Evolutionary conservation across 2,797 vertebrate genomes (phyloP).

Genomic region (Rhynchonycteris naso): DNA sequence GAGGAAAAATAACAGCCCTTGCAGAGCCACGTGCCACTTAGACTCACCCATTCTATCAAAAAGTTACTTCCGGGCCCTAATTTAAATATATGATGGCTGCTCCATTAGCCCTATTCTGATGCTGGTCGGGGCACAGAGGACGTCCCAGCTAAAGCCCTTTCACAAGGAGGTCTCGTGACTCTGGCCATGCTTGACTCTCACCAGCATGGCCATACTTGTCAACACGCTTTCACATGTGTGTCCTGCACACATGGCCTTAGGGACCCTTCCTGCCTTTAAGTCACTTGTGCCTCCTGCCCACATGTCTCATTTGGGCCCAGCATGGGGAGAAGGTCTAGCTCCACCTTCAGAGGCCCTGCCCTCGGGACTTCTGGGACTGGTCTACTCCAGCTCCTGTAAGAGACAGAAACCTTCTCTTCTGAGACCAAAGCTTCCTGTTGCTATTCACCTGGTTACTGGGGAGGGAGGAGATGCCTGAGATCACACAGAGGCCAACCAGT

Average conservation of each 20-base stretch:
- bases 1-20: conserved; percentile 59
- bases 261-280: background rate
- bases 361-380: background rate
- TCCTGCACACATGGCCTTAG: background rate
- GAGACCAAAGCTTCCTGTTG: background rate
- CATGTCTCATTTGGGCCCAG: background rate
- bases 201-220: background rate
- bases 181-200: no score
- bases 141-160: background rate
- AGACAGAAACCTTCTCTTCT: background rate
- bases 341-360: background rate
- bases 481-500: background rate
- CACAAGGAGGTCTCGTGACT: background rate
- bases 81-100: conserved; percentile 70
- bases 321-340: background rate
- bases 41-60: conserved; percentile 67
- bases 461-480: background rate
- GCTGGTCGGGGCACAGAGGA: background rate
- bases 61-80: conserved; percentile 72
- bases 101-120: background rate
- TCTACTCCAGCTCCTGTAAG: background rate
- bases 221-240: background rate
- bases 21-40: conserved; percentile 54
- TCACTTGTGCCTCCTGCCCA: background rate
- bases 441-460: background rate